Base-by-base conservation (phyloP, 2,797 vertebrate species). In the Pseudomugil tenellus region DNA sequence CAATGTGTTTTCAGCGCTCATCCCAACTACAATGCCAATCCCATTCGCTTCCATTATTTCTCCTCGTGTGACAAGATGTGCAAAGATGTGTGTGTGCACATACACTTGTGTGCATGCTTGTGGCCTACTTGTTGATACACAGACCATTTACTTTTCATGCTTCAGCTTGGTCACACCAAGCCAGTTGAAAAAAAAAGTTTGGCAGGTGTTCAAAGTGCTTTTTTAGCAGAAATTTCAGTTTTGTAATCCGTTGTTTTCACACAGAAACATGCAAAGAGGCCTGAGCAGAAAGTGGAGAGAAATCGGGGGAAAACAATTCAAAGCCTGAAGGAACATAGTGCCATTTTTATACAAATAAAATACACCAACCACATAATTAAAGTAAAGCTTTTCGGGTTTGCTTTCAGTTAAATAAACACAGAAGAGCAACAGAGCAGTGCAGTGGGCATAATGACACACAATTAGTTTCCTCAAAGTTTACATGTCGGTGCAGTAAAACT, bases 301-400 rank as follows among this genome's bases (percentile, higher is more conserved):
- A 77, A 82, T 86, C 78, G 74, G 76, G 72, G 76, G n/a, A 81
- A 81, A 63, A 67, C 67, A 77, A 89, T 85, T 85, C 67, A 80
- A 85, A 91, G 79, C 88, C 89, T 74, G 76, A 76, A 91, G 87
- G 82, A 89, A 80, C 81, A 75, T 74, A 70, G 83, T 46, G 70
- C 84, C 72, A 78, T 76, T 85, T 86, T 80, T n/a, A 83, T 68
- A 90, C 90, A 90, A 89, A 92, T 91, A 86, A 90, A 91, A 90
- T 86, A 91, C 91, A 92, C 88, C 80, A 67, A 89, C 87, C 88
- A 26, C 89, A 89, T 87, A 91, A 93, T 93, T 91, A 92, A 83
- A 87, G 80, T 63, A 67, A 34, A 89, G 87, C 87, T 79, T 88
- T 88, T 85, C 72, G 78, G 83, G 79, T 91, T 93, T 90, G 86